phyloP scores from a whole-genome alignment of 1,140 invertebrate genomes.

The Sogatella furcifera region DNA sequence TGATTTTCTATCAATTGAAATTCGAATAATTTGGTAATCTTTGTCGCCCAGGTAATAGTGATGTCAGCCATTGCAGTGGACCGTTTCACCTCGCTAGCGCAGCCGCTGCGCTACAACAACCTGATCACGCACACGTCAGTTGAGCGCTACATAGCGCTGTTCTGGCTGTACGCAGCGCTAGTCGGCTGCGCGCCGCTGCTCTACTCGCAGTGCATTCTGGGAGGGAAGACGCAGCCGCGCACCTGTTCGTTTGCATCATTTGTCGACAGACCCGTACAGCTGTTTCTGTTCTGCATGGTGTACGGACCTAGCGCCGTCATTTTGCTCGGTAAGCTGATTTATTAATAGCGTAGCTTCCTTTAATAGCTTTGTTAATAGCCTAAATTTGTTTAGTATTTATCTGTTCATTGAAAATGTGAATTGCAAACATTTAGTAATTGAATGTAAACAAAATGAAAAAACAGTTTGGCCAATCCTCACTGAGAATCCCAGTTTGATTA shows the following conservation, averaged over 20 bases:
- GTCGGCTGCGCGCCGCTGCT: slow-evolving; percentile 44
- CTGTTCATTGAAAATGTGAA: too few relatives aligned
- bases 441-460: too few relatives aligned
- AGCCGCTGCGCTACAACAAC: slow-evolving; percentile 48
- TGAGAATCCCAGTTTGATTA: too few relatives aligned
- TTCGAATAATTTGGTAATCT: background rate
- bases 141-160: slow-evolving; percentile 42
- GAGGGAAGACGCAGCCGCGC: background rate
- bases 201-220: slow-evolving; percentile 32
- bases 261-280: slow-evolving; percentile 28
- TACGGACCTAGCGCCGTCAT: slow-evolving; percentile 41
- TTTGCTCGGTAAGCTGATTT: slow-evolving; percentile 4
- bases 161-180: slow-evolving; percentile 47
- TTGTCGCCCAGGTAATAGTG: slow-evolving; percentile 31
- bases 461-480: too few relatives aligned
- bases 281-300: slow-evolving; percentile 41
- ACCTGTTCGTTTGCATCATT: slow-evolving; percentile 38
- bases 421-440: too few relatives aligned
- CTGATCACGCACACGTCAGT: slow-evolving; percentile 50
- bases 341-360: background rate
- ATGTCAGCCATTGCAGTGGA: slow-evolving; percentile 54
- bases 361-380: too few relatives aligned
- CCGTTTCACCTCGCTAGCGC: slow-evolving; percentile 48
- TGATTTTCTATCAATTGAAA: too few relatives aligned
- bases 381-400: too few relatives aligned